phyloP scores from a whole-genome alignment of 1,140 invertebrate genomes.

The Delia radicum region DNA sequence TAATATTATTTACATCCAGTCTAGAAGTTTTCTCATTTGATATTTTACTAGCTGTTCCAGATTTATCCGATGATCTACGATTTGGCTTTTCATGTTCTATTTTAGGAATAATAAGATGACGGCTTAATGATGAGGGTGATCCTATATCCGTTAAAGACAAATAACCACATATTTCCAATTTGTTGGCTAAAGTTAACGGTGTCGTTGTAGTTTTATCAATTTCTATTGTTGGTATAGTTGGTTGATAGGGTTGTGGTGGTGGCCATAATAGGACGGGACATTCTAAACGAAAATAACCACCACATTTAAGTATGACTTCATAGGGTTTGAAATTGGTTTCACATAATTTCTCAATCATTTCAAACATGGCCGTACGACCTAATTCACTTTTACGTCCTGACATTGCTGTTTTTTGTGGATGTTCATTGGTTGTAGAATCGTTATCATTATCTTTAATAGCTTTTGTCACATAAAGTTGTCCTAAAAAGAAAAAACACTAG shows the following conservation, averaged over 20 bases:
- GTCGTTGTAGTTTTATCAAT: conserved; percentile 31
- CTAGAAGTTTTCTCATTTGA: neutral
- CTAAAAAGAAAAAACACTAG: conserved; percentile 28
- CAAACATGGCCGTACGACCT: conserved; percentile 58
- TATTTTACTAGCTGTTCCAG: conserved; percentile 15
- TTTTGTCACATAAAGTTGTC: conserved; percentile 46
- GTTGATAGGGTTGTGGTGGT: conserved; percentile 60
- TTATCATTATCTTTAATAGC: conserved; percentile 36
- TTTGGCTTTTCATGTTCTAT: conserved; percentile 47
- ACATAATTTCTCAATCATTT: conserved; percentile 71
- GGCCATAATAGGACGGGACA: conserved; percentile 71
- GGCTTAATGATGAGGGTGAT: conserved; percentile 89
- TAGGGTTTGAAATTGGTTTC: conserved; percentile 79
- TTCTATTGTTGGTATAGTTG: neutral
- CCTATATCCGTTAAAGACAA: conserved; percentile 80
- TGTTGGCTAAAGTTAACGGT: conserved; percentile 57
- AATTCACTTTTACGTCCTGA: conserved; percentile 56
- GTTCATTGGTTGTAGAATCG: neutral
- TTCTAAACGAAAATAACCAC: conserved; percentile 68
- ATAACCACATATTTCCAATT: conserved; percentile 79
- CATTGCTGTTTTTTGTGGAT: conserved; percentile 57
- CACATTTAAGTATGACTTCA: conserved; percentile 74
- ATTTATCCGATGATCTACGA: conserved; percentile 40
- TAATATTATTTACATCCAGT: conserved; percentile 42
- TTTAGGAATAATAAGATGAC: conserved; percentile 84